Evolutionary conservation across 2,797 vertebrate species (phyloP).

Genomic region (Parotocinclus haroldoi): DNA sequence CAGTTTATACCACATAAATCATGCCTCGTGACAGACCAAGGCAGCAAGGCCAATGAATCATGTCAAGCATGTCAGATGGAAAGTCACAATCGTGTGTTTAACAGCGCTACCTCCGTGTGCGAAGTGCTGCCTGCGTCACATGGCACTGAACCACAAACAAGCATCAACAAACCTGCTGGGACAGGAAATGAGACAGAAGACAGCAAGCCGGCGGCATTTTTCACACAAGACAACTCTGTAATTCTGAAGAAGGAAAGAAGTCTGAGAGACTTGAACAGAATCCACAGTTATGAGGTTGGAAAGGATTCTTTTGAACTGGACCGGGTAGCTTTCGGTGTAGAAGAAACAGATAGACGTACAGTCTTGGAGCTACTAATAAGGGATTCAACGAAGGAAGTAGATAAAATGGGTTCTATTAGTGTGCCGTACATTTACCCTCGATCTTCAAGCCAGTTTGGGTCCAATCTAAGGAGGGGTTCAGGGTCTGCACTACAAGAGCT

Average conservation of each 20-base stretch:
- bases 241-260: slow-evolving; percentile 1
- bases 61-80: too few relatives aligned
- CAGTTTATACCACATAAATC: neutral
- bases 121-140: slow-evolving; percentile 14
- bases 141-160: slow-evolving; percentile 3
- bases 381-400: neutral
- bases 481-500: slow-evolving; percentile 59
- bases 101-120: neutral
- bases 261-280: slow-evolving; percentile 1
- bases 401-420: slow-evolving; percentile 4
- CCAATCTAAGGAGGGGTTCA: slow-evolving; percentile 20
- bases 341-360: neutral
- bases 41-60: too few relatives aligned
- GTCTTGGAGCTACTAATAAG: neutral
- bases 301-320: slow-evolving; percentile 11
- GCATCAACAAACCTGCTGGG: slow-evolving; percentile 7
- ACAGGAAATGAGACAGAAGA: slow-evolving; percentile 2
- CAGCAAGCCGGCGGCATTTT: too few relatives aligned
- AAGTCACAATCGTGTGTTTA: neutral
- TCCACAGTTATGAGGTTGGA: neutral
- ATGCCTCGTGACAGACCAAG: neutral
- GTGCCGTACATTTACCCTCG: slow-evolving; percentile 29
- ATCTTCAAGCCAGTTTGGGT: slow-evolving; percentile 30
- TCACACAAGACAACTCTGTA: neutral
- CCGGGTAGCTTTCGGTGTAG: neutral